phyloP scores from a whole-genome alignment of 64 coral and sea anemone genomes.

The Dendronephthya gigantea region DNA sequence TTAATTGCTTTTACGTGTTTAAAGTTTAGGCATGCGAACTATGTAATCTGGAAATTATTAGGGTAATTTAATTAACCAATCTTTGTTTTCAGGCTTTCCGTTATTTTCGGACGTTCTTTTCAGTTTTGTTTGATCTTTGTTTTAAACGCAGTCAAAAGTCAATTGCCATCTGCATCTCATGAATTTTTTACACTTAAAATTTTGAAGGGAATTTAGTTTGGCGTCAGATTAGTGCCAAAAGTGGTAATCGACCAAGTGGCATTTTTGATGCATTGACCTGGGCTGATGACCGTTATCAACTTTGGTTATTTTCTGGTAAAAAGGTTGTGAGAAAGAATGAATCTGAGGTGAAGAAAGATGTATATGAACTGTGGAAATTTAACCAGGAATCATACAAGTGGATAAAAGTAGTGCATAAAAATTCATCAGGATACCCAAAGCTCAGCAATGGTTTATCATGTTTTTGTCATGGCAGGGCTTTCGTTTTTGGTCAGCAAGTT shows the following conservation, averaged over 20 bases:
- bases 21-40: too few relatives aligned
- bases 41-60: too few relatives aligned
- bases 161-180: neutral
- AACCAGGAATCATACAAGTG: neutral
- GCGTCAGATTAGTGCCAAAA: slow-evolving; percentile 2
- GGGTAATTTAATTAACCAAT: too few relatives aligned
- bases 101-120: neutral
- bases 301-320: slow-evolving; percentile 80
- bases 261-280: slow-evolving; percentile 48
- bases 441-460: neutral
- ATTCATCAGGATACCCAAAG: neutral
- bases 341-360: neutral
- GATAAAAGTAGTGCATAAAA: neutral
- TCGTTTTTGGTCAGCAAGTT: neutral
- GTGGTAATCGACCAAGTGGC: neutral
- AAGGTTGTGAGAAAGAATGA: slow-evolving; percentile 9
- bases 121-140: neutral
- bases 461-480: neutral
- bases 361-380: neutral
- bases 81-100: neutral
- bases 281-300: slow-evolving; percentile 35
- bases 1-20: too few relatives aligned
- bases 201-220: neutral
- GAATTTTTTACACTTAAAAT: neutral
- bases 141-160: too few relatives aligned